A percentile compares a stretch with the other conserved stretches of the same genome.
Evolutionary conservation across 2,888 invertebrate genomes (phyloP).

Genomic region (Iselma pallidipennis): DNA sequence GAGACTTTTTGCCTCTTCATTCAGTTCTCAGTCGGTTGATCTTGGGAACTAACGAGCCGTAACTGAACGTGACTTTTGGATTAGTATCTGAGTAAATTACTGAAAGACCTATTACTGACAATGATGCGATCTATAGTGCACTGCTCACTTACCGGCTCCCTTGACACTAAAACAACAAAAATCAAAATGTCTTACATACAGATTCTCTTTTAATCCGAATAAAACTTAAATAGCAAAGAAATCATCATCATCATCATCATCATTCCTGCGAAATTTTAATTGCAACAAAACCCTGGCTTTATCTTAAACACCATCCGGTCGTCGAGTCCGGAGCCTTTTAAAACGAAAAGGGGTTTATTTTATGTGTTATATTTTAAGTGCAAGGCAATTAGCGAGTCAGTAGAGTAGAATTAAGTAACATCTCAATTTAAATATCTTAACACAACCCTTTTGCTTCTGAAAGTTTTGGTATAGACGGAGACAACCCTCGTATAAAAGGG

Average conservation of each 20-base stretch:
- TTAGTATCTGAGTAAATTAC: constrained; percentile 23
- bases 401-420: constrained; percentile 56
- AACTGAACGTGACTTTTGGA: constrained; percentile 38
- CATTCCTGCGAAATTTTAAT: constrained; percentile 2
- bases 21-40: constrained; percentile 33
- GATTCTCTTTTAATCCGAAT: no score
- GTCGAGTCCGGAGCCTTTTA: constrained; percentile 19
- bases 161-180: not conserved
- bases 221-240: no score
- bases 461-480: constrained; percentile 14
- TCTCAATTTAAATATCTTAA: constrained; percentile 57
- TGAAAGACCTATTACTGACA: no score
- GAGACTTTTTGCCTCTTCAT: constrained; percentile 34
- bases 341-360: constrained; percentile 48
- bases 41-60: constrained; percentile 37
- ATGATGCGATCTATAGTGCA: not conserved
- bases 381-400: constrained; percentile 56
- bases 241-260: no score
- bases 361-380: constrained; percentile 53
- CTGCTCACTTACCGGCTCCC: no score
- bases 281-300: constrained; percentile 3
- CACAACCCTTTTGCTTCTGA: constrained; percentile 36
- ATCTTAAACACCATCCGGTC: constrained; percentile 10
- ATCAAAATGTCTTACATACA: not conserved
- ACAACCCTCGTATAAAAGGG: constrained; percentile 35